Percentiles rank a stretch among this genome's conserved stretches.
phyloP scores from a whole-genome alignment of 1,140 invertebrate genomes.

The Saccostrea cuccullata region DNA sequence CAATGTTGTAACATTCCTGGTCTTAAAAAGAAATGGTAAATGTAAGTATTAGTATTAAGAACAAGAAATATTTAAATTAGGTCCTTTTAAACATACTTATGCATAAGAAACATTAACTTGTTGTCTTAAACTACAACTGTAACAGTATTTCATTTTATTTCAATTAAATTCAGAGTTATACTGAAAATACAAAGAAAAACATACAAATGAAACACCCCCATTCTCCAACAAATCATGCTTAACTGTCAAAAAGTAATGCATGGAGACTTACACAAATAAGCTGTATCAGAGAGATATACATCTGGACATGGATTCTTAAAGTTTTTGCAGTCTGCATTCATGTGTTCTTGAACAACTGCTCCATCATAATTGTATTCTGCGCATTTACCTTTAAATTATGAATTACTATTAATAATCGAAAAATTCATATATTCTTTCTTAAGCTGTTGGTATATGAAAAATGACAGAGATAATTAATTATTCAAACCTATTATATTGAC shows the following conservation, averaged over 20 bases:
- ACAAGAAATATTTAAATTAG: too few species aligned
- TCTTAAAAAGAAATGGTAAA: neutral
- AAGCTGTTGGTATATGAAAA: neutral
- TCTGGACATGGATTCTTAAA: conserved; percentile 6
- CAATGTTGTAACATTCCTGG: neutral
- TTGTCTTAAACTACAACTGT: too few species aligned
- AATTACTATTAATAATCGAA: neutral
- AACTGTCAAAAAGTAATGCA: too few species aligned
- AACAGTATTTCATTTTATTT: too few species aligned
- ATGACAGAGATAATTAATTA: neutral
- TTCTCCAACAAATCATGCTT: too few species aligned
- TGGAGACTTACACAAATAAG: neutral
- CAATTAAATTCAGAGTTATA: neutral
- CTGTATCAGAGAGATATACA: neutral
- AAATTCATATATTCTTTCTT: neutral
- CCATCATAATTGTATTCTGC: neutral
- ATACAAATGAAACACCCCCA: too few species aligned
- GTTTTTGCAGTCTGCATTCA: neutral
- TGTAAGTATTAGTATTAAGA: neutral
- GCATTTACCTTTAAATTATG: neutral
- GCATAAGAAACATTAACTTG: too few species aligned
- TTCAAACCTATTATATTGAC: neutral
- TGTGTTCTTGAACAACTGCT: neutral
- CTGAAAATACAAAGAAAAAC: too few species aligned
- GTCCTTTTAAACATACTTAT: too few species aligned